Evolutionary conservation across 2,113 vertebrate genomes (phyloP), one percentile per base, ranked within the genome.

Genomic region (Miniopterus natalensis): DNA sequence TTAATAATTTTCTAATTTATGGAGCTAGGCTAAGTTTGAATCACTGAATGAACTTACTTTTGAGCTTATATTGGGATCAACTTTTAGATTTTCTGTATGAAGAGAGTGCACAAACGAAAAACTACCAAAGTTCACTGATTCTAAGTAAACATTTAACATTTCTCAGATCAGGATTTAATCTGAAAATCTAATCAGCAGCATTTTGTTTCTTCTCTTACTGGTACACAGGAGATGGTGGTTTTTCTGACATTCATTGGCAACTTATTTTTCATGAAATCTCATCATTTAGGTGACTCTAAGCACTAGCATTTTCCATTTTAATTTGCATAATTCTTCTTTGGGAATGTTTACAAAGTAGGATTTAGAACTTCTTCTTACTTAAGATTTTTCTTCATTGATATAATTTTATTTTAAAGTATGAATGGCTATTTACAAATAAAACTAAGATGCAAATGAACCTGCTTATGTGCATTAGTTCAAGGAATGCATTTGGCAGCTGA

Each of bases 381-480:
- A 84, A 59, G 25, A 55, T 74, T 92, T 36, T 85, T 71, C 17
- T 90, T 87, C 31, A 70, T 29, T 70, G 4, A 70, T 80, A 1
- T 36, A 45, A 36, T 68, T 95, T 92, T 36, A 65, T 77, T 92
- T 89, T 49, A 25, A 85, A 47, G 5, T 71, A 45, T 61, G 49
- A 59, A n/a, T 71, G 74, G 14, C 57, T 73, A 75, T 88, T 90
- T 84, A 36, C 25, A 92, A 90, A 68, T 78, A 78, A 90, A 90
- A 84, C 20, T 45, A 42, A 63, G 40, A 61, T 40, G 27, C 47
- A 92, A 51, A 70, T 80, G 27, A 90, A 68, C 36, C 27, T 77
- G 31, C 29, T 79, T 77, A 45, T 65, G 66, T 92, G 45, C 65
- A 49, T 29, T n/a, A 63, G 18, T 84, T 87, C 31, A 71, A 42